Percentiles rank a stretch among this genome's conserved stretches.
phyloP scores from a whole-genome alignment of 2,888 invertebrate genomes.

The Anoplius nigerrimus region DNA sequence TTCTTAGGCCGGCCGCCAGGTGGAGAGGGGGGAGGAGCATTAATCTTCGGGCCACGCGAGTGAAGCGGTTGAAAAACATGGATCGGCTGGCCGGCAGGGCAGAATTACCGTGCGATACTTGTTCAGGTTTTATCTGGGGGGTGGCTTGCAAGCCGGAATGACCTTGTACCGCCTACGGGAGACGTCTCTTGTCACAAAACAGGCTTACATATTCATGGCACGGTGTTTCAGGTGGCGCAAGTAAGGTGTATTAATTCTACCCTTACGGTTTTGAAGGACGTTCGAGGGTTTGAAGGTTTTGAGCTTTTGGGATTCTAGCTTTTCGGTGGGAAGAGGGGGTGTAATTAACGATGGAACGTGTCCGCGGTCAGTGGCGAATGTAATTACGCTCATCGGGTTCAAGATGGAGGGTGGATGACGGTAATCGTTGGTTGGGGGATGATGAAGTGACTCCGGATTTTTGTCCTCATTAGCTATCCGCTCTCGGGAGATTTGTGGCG shows the following conservation, averaged over 20 bases:
- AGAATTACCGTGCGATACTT: conserved; percentile 43
- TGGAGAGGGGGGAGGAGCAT: conserved; percentile 15
- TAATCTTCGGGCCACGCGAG: conserved; percentile 37
- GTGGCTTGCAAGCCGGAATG: conserved; percentile 53
- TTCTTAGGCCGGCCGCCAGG: not conserved
- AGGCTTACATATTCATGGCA: conserved; percentile 66
- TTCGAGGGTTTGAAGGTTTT: too few species aligned
- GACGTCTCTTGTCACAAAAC: conserved; percentile 60
- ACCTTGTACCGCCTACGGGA: conserved; percentile 52
- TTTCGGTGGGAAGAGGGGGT: too few species aligned
- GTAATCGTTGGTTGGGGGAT: not conserved
- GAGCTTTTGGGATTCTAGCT: too few species aligned
- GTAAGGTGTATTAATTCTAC: conserved; percentile 58
- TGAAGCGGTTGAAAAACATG: conserved; percentile 34
- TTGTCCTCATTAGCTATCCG: conserved; percentile 7
- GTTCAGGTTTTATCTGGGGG: conserved; percentile 49
- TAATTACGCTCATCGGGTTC: not conserved
- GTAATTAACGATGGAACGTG: conserved; percentile 2
- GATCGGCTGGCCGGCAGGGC: conserved; percentile 39
- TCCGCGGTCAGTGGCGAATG: not conserved
- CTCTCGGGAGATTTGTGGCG: not conserved
- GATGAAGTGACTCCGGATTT: conserved; percentile 4
- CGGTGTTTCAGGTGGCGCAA: conserved; percentile 33
- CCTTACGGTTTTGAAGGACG: too few species aligned
- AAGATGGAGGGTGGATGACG: not conserved